Evolutionary conservation across 2,888 invertebrate species (phyloP), one percentile per base, ranked within the genome.

Genomic region (Drosophila rellima): DNA sequence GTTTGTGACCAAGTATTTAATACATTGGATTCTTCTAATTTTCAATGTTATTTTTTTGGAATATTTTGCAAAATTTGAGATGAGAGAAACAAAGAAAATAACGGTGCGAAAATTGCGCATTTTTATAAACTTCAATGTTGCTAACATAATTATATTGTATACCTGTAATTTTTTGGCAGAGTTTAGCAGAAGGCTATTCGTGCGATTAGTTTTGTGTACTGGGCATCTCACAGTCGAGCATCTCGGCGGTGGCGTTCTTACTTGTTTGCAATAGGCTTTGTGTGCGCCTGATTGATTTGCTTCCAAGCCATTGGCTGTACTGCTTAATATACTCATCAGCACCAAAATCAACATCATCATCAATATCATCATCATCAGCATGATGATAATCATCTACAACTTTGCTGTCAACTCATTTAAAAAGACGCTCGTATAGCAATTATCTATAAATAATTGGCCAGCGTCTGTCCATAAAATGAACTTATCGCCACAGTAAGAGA

Each of bases 381-480:
- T 37, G 5, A 50, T 51, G 33, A 35, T 23, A 11, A 52, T 55
- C 17, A 57, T 26, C 51, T 51, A 15, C 37, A 48, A 31, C 48
- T 26, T 39, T 44, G 54, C 69, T 84, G 82, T 87, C 75, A 87
- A 78, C 78, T 81, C 76, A 81, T 72, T 78, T 75, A 75, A 72
- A 86, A 70, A 68, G 70, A 70, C 64, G 72, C 70, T 80, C 72
- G 74, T 70, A 68, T 74, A 63, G 67, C 81, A 88, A 88, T 88
- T 88, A 88, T 88, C 75, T 65, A 64, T 70, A 80, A 72, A 88
- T 88, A 86, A 88, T 84, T 75, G 80, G 75, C 64, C 66, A 64
- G 48, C 35, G 67, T 63, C 64, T 70, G 51, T 18, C 63, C 65
- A 73, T 64, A 74, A 74, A 51, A 64, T 65, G 65, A 83, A 65